Base-by-base conservation (phyloP, 2,888 invertebrate species). In the Pristionchus japonicus region DNA sequence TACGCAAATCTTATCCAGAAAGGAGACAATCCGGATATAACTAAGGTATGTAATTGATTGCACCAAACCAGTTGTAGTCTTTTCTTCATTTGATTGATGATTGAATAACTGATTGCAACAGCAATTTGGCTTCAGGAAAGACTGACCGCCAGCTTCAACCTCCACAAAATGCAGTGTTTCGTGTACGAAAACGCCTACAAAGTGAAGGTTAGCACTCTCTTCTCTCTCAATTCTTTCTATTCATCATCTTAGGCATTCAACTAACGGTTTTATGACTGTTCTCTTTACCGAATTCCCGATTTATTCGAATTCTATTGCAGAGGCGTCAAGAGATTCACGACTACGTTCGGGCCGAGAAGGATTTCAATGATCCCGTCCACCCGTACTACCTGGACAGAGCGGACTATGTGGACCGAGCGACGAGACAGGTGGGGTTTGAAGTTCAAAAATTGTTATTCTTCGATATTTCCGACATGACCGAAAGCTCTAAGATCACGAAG, bases 321-420 rank as follows among this genome's bases (percentile, higher is more conserved):
- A 88, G 93, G n/a, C 89, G 93, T 27, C 89, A 91, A n/a, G 93
- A 93, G 83, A 93, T 93, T 80, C 87, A 92, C 43, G 90, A 90
- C 0, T 92, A 94, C 67, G 94, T 94, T 11, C 91, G 94, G 27
- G 91, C 93, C 13, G 93, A 94, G 67, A 92, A 93, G 15, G 94
- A 93, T 15, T 93, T 95, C 84, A 90, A 93, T 34, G 94, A 94
- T 61, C 93, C 93, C 1, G 89, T 92, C 0, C 93, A 94, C 34
- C 91, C 93, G 47, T 92, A 93, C 85, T 95, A 95, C 88, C 90
- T 95, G 90, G 92, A 91, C n/a, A 91, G 95, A 9, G 94, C 94
- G 43, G 94, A 95, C 89, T 91, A 94, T 49, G 95, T 95, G 89
- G 93, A 94, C 20, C 93, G 93, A 70, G 93, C 93, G 0, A 90